Conservation (phyloP, 2,888 invertebrate species). For the Epistrophella euchroma region DNA sequence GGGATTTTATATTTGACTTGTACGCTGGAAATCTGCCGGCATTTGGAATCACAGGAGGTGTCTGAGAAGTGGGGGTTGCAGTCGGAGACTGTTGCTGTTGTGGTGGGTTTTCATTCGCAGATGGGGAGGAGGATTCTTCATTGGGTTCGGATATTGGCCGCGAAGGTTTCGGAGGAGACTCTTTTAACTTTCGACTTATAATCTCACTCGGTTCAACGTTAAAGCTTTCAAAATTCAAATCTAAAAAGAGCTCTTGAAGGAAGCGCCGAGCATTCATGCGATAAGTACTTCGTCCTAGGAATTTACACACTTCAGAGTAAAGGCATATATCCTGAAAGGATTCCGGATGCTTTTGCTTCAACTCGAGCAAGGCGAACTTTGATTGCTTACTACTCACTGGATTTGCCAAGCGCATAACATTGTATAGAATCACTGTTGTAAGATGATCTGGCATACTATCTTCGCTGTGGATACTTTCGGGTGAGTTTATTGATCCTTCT, state of each 20-base stretch:
- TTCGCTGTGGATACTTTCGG: conserved; percentile 83
- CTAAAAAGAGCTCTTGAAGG: conserved; percentile 96
- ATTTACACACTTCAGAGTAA: conserved; percentile 94
- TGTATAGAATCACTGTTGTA: conserved; percentile 86
- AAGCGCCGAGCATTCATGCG: conserved; percentile 93
- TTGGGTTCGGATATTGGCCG: conserved; percentile 25
- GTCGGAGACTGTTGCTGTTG: conserved; percentile 58
- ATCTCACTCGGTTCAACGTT: conserved; percentile 85
- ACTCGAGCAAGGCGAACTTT: conserved; percentile 90
- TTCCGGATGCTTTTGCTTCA: conserved; percentile 89
- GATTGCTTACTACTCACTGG: conserved; percentile 92
- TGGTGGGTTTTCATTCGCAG: conserved; percentile 12
- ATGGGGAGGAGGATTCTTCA: conserved; percentile 29
- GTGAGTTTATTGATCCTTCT: conserved; percentile 83
- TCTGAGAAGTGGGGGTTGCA: conserved; percentile 40
- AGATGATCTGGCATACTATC: conserved; percentile 82
- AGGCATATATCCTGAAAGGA: conserved; percentile 94
- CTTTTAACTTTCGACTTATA: conserved; percentile 81
- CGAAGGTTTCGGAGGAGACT: conserved; percentile 65
- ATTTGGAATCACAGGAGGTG: conserved; percentile 42
- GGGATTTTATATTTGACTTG: conserved; percentile 81
- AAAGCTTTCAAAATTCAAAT: conserved; percentile 90
- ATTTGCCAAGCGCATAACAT: conserved; percentile 90
- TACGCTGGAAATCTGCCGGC: conserved; percentile 72
- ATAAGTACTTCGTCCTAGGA: conserved; percentile 91